Base-by-base conservation (phyloP, 2,113 vertebrate species). In the Columbina picui region DNA sequence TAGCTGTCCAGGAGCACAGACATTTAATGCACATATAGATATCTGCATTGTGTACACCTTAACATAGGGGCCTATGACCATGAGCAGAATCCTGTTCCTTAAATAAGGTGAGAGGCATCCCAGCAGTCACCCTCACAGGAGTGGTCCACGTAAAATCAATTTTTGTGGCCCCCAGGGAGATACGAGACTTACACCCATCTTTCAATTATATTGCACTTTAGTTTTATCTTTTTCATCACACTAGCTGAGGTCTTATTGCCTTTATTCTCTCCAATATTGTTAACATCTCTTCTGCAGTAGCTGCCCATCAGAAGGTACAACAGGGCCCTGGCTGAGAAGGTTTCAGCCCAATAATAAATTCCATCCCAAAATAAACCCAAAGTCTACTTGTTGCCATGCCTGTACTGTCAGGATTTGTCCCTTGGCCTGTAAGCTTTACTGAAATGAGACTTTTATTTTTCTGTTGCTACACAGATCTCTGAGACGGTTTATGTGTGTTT, bases 21-120 rank as follows among this genome's bases (percentile, higher is more conserved):
- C 0, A 1, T 32, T 22, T 55, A 19, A 18, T 14, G 17, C 9
- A 12, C 10, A 6, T 30, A 14, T 3, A 63, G 61, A 25, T 17
- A 9, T 10, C 56, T 57, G 43, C 27, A 47, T 32, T 17, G 50
- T 7, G 43, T 12, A 25, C 56, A 69, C 8, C 25, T 45, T 61
- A 7, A 45, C 1, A 3, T 7, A 47, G 38, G 4, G 9, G 10
- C 34, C 36, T 65, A 12, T 25, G 38, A 41, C 17, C 0, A 0
- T 36, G 29, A 75, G 13, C 12, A n/a, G 36, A 52, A 70, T n/a
- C 13, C 19, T 38, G 4, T 38, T 50, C 32, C 34, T 57, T n/a
- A 34, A 45, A 13, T 14, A 63, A 29, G 34, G 41, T 29, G 55
- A 36, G 41, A 25, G 19, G 32, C 70, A 76, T 56, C 32, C 16